Evolutionary conservation across 2,888 invertebrate species (phyloP).

Genomic region (Aelia acuminata): DNA sequence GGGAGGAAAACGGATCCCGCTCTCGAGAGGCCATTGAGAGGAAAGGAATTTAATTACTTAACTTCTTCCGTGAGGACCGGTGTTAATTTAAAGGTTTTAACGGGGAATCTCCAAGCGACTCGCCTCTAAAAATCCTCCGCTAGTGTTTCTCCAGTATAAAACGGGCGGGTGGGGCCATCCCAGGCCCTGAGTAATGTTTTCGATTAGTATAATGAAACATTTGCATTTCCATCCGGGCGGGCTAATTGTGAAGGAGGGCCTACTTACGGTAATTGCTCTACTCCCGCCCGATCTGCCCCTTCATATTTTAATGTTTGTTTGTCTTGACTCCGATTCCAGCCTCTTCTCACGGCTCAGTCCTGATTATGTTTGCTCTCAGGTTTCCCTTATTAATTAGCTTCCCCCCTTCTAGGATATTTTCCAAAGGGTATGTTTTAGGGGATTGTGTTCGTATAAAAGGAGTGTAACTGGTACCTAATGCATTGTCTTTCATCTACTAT

Average conservation of each 20-base stretch:
- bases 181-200: conserved; percentile 52
- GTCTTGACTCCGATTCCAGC: conserved; percentile 36
- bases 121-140: conserved; percentile 9
- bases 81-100: conserved; percentile 51
- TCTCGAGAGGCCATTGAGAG: conserved; percentile 37
- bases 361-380: conserved; percentile 40
- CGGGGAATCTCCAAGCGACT: conserved; percentile 26
- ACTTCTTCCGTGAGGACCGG: conserved; percentile 50
- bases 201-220: conserved; percentile 57
- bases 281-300: not conserved
- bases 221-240: conserved; percentile 28
- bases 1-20: conserved; percentile 47
- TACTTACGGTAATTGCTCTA: conserved; percentile 52
- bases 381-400: conserved; percentile 16
- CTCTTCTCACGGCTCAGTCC: conserved; percentile 13
- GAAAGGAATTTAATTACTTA: conserved; percentile 48
- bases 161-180: conserved; percentile 1
- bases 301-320: conserved; percentile 49
- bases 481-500: not conserved
- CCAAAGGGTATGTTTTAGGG: not conserved
- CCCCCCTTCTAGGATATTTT: not conserved
- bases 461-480: not conserved
- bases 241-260: conserved; percentile 34
- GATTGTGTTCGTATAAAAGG: not conserved
- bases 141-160: conserved; percentile 48